These are phyloP conservation scores for Sebastes jordani DNA, from an alignment of 2,797 vertebrate species.

Conservation along the genomic window DNA sequence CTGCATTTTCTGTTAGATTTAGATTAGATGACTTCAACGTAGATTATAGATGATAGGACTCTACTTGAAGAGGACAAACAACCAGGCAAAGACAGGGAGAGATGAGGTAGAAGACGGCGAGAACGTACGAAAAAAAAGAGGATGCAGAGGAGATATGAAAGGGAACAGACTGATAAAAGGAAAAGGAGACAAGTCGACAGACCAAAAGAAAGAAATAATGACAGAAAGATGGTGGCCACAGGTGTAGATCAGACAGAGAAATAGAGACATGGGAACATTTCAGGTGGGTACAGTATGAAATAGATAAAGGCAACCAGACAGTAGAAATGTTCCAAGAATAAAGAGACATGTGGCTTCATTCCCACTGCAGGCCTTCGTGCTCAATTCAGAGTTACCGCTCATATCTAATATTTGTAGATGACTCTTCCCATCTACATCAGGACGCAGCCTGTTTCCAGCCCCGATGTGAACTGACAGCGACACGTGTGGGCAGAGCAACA, in stretches of 20 bases:
- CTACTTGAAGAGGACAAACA: neutral
- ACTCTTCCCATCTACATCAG: slow-evolving; percentile 10
- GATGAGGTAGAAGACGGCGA: neutral
- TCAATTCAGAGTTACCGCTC: slow-evolving; percentile 4
- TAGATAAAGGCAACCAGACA: neutral
- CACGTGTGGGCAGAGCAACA: slow-evolving; percentile 46
- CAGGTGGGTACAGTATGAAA: neutral
- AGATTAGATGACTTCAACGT: neutral
- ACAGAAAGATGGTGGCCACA: neutral
- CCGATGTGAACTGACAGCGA: slow-evolving; percentile 32
- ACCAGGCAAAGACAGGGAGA: neutral
- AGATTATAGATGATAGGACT: neutral
- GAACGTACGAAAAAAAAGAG: neutral
- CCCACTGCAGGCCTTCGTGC: neutral
- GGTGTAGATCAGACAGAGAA: neutral
- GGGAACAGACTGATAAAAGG: neutral
- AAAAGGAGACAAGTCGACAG: neutral
- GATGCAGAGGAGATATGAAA: neutral
- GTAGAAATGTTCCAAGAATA: neutral
- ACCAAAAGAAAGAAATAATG: neutral
- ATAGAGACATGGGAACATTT: neutral
- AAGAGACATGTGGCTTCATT: neutral
- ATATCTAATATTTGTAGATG: slow-evolving; percentile 26
- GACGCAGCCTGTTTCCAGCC: neutral
- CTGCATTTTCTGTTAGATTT: neutral